Base-by-base conservation (phyloP, 1,140 invertebrate species). In the Formica selysi region DNA sequence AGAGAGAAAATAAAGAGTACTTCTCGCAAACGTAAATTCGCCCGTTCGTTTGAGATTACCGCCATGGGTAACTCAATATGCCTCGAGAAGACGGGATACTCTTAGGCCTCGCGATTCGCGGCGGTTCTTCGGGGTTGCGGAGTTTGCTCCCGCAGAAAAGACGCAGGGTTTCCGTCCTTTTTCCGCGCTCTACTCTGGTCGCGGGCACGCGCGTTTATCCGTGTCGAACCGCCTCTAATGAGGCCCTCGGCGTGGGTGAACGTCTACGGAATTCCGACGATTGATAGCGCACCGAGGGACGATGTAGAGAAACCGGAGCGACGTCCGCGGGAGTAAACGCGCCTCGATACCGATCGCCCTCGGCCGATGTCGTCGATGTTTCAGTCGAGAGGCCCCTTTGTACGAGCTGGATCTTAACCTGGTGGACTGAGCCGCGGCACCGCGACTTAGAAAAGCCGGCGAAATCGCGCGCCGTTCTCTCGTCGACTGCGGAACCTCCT, bases 191-290 rank as follows among this genome's bases (percentile, higher is more conserved):
- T 29, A 0, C 26, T 0, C 26, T 29, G 0, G 26, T 29, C 26
- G 26, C 26, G 26, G 26, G 26, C 26, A 29, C 26, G 26, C 26
- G 26, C 26, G 26, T 29, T 29, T 29, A 29, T 89, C 19, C 54
- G 41, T 36, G 80, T 76, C 71, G 65, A 57, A 36, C 64, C 80
- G 71, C 38, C 76, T 89, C 67, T 90, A 90, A 90, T 90, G 89
- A 90, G 88, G 44, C 79, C 81, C 62, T 57, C 65, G 86, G 88
- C 86, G 91, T 91, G 90, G 91, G 90, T 88, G 91, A 91, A 90
- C 79, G 84, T 73, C 85, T 62, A 32, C 38, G 79, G 76, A 68
- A 64, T 36, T 36, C 67, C 80, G 88, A 91, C 91, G 91, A 91
- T 91, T 91, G 89, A 91, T 91, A 89, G 90, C 67, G 76, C 65